Percentiles rank a stretch among this genome's conserved stretches.
phyloP scores from a whole-genome alignment of 2,113 vertebrate genomes.

The Anguilla rostrata region DNA sequence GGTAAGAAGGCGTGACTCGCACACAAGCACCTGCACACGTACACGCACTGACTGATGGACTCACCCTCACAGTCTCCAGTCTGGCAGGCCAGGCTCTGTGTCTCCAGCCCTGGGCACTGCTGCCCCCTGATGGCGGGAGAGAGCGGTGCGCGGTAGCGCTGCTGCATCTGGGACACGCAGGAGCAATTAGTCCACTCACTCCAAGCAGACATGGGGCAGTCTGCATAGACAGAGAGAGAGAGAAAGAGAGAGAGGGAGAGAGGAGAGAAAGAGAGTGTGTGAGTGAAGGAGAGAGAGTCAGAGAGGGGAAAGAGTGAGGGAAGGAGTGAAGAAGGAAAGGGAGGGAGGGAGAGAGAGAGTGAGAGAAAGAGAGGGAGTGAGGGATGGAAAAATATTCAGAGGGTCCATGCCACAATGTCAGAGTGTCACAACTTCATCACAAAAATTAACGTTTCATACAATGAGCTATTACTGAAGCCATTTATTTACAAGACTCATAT shows the following conservation, averaged over 20 bases:
- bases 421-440: not conserved
- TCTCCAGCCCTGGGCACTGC: constrained; percentile 69
- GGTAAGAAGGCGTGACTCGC: not conserved
- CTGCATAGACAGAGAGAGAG: constrained; percentile 38
- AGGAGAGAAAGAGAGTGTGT: not conserved
- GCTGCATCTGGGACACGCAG: constrained; percentile 69
- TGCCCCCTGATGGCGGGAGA: constrained; percentile 59
- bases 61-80: constrained; percentile 67
- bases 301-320: no score
- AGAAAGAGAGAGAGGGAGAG: not conserved
- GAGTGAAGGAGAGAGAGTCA: no score
- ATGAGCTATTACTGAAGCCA: not conserved
- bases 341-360: not conserved
- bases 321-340: no score
- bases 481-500: not conserved
- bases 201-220: constrained; percentile 76
- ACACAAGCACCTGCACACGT: not conserved
- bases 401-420: not conserved
- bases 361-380: not conserved
- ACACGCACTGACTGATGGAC: constrained; percentile 17
- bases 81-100: constrained; percentile 64
- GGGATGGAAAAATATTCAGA: not conserved
- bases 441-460: not conserved
- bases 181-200: constrained; percentile 74
- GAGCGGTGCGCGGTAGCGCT: constrained; percentile 71